Evolutionary conservation across 2,888 invertebrate genomes (phyloP).

Genomic region (Osmoderma eremita): DNA sequence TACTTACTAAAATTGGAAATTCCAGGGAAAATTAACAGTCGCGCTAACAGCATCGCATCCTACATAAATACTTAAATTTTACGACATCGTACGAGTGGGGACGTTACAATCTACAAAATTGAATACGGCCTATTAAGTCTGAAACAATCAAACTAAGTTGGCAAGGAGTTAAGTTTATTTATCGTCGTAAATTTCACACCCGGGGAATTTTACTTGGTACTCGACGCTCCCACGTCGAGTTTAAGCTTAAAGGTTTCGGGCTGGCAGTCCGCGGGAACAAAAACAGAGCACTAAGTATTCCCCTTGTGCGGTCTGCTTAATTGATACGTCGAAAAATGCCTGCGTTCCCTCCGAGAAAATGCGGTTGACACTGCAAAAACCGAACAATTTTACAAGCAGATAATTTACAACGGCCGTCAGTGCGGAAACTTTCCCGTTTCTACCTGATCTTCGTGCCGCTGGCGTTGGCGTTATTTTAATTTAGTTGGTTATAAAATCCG

Average conservation of each 20-base stretch:
- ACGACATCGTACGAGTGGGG: conserved; percentile 10
- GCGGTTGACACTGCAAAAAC: conserved; percentile 25
- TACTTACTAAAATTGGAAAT: conserved; percentile 33
- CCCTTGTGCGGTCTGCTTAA: conserved; percentile 30
- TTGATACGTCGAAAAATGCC: conserved; percentile 33
- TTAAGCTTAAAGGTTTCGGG: conserved; percentile 22
- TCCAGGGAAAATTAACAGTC: conserved; percentile 27
- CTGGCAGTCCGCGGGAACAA: background rate
- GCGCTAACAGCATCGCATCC: conserved; percentile 6
- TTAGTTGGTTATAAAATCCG: no score
- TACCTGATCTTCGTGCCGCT: no score
- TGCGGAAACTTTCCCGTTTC: no score
- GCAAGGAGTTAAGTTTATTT: conserved; percentile 38
- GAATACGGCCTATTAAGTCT: conserved; percentile 38
- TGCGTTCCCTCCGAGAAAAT: conserved; percentile 19
- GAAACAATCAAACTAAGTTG: conserved; percentile 39
- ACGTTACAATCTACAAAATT: conserved; percentile 38
- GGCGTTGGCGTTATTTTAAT: no score
- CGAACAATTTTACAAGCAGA: conserved; percentile 13
- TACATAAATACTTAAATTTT: conserved; percentile 36
- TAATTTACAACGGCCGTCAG: conserved; percentile 11
- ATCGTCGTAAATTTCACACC: conserved; percentile 36
- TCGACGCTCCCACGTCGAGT: conserved; percentile 1
- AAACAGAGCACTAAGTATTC: conserved; percentile 29
- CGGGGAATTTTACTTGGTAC: conserved; percentile 28